Evolutionary conservation across 2,888 invertebrate genomes (phyloP).

Genomic region (Phlogophora meticulosa): DNA sequence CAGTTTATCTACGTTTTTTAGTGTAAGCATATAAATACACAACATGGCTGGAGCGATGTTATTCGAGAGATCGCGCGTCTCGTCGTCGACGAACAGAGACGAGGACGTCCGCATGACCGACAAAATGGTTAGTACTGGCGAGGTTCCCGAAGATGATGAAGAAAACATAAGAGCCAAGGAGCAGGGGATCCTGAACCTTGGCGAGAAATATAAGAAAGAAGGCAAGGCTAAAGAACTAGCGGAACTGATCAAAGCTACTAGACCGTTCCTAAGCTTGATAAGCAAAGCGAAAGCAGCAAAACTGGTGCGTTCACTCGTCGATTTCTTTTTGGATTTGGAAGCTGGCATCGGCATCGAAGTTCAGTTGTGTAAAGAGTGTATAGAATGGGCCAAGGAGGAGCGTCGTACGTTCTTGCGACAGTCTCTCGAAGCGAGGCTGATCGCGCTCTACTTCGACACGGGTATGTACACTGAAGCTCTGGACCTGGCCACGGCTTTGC

Average conservation of each 20-base stretch:
- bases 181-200: conserved; percentile 97
- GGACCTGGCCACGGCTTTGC: conserved; percentile 95
- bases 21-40: conserved; percentile 88
- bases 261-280: conserved; percentile 98
- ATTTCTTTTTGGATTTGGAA: conserved; percentile 99
- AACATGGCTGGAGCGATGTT: conserved; percentile 97
- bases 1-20: conserved; percentile 83
- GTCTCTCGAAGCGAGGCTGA: conserved; percentile 97
- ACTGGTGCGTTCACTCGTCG: conserved; percentile 98
- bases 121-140: conserved; percentile 95
- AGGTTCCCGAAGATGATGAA: conserved; percentile 95
- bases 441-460: conserved; percentile 98
- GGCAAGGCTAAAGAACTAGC: conserved; percentile 98
- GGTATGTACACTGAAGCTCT: conserved; percentile 97
- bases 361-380: conserved; percentile 98
- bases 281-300: conserved; percentile 99
- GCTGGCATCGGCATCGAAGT: conserved; percentile 98
- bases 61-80: conserved; percentile 96
- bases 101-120: conserved; percentile 94
- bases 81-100: conserved; percentile 94
- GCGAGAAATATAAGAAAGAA: conserved; percentile 97
- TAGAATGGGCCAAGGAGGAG: conserved; percentile 99
- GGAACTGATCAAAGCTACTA: conserved; percentile 97
- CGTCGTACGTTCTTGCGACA: conserved; percentile 99
- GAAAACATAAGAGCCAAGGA: conserved; percentile 98